A percentile compares a stretch with the other conserved stretches of the same genome.
These are phyloP conservation scores for Linnaemya vulpina DNA, from an alignment of 2,888 invertebrate genomes.

Conservation along the genomic window DNA sequence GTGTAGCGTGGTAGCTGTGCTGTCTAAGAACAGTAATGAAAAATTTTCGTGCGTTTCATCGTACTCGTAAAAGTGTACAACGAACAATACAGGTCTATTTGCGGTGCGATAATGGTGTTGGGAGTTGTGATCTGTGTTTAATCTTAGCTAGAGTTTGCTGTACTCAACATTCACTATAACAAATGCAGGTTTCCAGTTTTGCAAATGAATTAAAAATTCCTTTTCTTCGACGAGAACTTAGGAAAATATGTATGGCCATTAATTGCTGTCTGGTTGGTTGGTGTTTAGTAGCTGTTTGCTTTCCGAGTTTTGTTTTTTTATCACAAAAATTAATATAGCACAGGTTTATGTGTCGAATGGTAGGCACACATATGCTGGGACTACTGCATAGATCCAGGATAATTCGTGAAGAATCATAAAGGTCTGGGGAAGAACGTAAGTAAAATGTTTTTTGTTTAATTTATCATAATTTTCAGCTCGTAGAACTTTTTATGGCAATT, in stretches of 20 bases:
- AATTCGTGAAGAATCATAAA: background rate
- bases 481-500: background rate
- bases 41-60: conserved; percentile 66
- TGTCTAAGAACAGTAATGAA: conserved; percentile 39
- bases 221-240: conserved; percentile 55
- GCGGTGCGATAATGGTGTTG: conserved; percentile 32
- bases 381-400: background rate
- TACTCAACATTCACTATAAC: conserved; percentile 50
- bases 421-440: conserved; percentile 28
- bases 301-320: conserved; percentile 62
- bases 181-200: conserved; percentile 67
- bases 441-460: conserved; percentile 27
- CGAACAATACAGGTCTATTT: conserved; percentile 48
- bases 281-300: conserved; percentile 60
- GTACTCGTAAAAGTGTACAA: conserved; percentile 46
- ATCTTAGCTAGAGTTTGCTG: conserved; percentile 69
- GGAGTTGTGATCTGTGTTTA: conserved; percentile 53
- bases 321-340: conserved; percentile 58
- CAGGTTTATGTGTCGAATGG: conserved; percentile 53
- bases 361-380: background rate
- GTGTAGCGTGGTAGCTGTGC: conserved; percentile 53
- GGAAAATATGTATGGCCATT: conserved; percentile 43
- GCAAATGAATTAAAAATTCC: conserved; percentile 22
- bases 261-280: conserved; percentile 55
- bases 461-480: conserved; percentile 35